These are phyloP conservation scores for Distichodus sexfasciatus DNA, from an alignment of 2,797 vertebrate species.

Conservation along the genomic window DNA sequence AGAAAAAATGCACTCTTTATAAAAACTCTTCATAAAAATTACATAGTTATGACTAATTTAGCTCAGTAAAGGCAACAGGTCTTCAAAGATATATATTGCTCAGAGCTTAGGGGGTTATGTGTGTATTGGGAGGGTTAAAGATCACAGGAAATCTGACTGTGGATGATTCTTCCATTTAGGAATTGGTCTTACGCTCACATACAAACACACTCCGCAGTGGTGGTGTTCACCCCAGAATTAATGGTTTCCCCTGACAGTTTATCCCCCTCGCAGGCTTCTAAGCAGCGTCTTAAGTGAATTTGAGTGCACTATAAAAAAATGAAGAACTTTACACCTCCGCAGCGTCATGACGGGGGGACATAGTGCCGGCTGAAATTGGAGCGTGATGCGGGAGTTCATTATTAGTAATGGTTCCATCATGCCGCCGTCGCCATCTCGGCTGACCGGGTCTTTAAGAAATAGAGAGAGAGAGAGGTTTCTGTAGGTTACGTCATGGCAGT, in stretches of 20 bases:
- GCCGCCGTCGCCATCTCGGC: background rate
- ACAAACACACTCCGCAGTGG: slow-evolving; percentile 2
- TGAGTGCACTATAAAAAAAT: slow-evolving; percentile 26
- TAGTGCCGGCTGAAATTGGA: background rate
- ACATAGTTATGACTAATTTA: too few species aligned
- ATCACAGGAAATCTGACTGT: too few species aligned
- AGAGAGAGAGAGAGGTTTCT: slow-evolving; percentile 15
- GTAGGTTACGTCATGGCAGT: background rate
- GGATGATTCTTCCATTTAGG: too few species aligned
- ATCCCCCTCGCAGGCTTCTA: background rate
- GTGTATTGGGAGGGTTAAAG: too few species aligned
- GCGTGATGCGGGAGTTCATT: slow-evolving; percentile 4
- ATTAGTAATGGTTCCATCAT: slow-evolving; percentile 14
- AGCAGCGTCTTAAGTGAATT: background rate
- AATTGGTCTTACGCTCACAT: too few species aligned
- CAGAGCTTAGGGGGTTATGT: too few species aligned
- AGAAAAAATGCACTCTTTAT: too few species aligned
- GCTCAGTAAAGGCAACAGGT: too few species aligned
- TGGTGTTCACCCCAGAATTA: slow-evolving; percentile 14
- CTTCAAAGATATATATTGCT: too few species aligned
- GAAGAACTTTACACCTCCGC: slow-evolving; percentile 2
- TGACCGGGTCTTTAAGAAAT: background rate
- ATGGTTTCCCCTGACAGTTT: slow-evolving; percentile 6
- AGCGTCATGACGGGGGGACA: background rate
- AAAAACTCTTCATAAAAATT: too few species aligned